phyloP scores from a whole-genome alignment of 2,888 invertebrate species.

The Polyploca ridens region DNA sequence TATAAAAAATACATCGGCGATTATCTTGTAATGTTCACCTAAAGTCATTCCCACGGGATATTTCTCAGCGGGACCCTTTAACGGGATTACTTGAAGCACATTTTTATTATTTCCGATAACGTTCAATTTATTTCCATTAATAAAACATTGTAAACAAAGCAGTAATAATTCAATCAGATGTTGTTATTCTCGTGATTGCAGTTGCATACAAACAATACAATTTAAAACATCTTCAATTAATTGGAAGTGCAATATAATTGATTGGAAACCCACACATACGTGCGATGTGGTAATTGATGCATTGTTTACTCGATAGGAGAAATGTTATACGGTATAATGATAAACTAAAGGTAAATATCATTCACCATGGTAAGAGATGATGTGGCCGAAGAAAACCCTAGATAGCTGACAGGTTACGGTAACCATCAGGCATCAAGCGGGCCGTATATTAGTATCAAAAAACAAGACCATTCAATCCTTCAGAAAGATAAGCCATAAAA shows the following conservation, averaged over 20 bases:
- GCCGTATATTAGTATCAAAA: too few species aligned
- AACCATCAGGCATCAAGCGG: too few species aligned
- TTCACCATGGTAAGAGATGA: too few species aligned
- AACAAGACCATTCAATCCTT: too few species aligned
- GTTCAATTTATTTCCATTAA: not conserved
- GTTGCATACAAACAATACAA: conserved; percentile 9
- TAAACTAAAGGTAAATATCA: not conserved
- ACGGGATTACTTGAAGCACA: not conserved
- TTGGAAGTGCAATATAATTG: not conserved
- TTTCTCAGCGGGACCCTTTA: not conserved
- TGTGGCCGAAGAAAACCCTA: too few species aligned
- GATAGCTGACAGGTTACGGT: too few species aligned
- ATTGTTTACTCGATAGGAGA: not conserved
- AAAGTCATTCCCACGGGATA: not conserved
- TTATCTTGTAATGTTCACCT: not conserved
- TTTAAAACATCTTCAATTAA: conserved; percentile 2
- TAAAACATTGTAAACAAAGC: not conserved
- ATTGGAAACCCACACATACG: conserved; percentile 1
- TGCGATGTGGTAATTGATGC: not conserved
- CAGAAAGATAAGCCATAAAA: too few species aligned
- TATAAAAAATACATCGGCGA: not conserved
- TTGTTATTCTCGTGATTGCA: not conserved
- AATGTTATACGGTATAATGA: not conserved
- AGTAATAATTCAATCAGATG: not conserved
- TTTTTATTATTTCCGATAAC: not conserved